These are phyloP conservation scores for Craterocephalus amniculus DNA, from an alignment of 2,797 vertebrate species.

Conservation along the genomic window DNA sequence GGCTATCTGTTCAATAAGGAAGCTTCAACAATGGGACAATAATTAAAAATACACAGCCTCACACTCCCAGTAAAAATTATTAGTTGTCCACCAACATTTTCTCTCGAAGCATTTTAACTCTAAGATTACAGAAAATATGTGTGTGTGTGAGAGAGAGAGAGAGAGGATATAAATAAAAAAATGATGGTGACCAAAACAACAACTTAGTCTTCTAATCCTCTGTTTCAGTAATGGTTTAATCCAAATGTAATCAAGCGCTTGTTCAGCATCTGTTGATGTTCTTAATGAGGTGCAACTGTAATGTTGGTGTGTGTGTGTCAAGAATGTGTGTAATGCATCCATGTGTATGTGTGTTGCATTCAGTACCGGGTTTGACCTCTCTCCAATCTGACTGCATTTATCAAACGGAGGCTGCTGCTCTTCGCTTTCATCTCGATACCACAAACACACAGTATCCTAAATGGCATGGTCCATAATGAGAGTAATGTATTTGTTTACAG, in stretches of 20 bases:
- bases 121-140: not conserved
- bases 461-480: not conserved
- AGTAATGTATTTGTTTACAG: not conserved
- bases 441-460: not conserved
- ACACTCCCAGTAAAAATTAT: not conserved
- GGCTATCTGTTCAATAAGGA: too few relatives aligned
- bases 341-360: slow-evolving; percentile 26
- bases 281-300: slow-evolving; percentile 47
- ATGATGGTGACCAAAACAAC: slow-evolving; percentile 40
- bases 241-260: slow-evolving; percentile 68
- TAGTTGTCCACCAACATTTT: not conserved
- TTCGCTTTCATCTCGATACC: not conserved
- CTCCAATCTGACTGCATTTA: slow-evolving; percentile 35
- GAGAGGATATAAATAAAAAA: slow-evolving; percentile 40
- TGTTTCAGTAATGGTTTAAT: slow-evolving; percentile 55
- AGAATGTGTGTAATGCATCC: slow-evolving; percentile 10
- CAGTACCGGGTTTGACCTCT: not conserved
- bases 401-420: slow-evolving; percentile 11
- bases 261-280: slow-evolving; percentile 60
- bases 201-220: slow-evolving; percentile 52
- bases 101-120: not conserved
- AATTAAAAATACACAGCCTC: not conserved
- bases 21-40: not conserved
- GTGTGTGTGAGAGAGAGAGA: slow-evolving; percentile 8
- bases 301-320: slow-evolving; percentile 25